Conservation (phyloP, 2,113 vertebrate genomes). For the Haplochromis burtoni region DNA sequence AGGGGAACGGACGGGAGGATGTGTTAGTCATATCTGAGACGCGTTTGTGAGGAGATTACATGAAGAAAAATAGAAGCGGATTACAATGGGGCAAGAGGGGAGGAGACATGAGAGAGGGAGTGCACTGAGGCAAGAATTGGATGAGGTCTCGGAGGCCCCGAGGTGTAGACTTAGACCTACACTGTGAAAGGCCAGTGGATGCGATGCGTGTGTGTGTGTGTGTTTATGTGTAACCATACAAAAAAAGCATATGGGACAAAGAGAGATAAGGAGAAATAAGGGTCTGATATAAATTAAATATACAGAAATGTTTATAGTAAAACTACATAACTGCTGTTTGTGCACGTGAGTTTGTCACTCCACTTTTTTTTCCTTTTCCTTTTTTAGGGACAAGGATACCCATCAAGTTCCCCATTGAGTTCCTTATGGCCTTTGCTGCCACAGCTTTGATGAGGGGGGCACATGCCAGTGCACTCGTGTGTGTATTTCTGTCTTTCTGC, state of each 20-base stretch:
- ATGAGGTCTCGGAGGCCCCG: constrained; percentile 40
- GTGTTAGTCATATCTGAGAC: constrained; percentile 60
- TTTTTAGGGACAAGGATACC: constrained; percentile 1
- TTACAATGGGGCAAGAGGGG: constrained; percentile 18
- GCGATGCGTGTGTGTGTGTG: background rate
- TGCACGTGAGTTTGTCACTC: background rate
- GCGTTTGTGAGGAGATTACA: constrained; percentile 56
- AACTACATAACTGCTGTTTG: background rate
- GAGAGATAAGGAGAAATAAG: background rate
- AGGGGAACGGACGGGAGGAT: constrained; percentile 43
- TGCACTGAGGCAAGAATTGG: constrained; percentile 27
- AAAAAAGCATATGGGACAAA: background rate
- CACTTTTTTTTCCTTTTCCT: background rate
- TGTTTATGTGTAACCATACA: background rate
- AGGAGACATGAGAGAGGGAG: constrained; percentile 5
- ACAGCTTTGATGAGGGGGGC: constrained; percentile 33
- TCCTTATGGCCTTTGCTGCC: constrained; percentile 20
- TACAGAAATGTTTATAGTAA: background rate
- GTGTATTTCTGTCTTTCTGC: background rate
- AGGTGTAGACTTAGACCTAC: constrained; percentile 42
- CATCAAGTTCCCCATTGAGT: constrained; percentile 20
- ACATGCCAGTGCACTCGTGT: background rate
- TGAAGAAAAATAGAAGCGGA: constrained; percentile 46
- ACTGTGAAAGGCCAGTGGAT: constrained; percentile 16
- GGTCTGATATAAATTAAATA: constrained; percentile 1